Evolutionary conservation across 2,888 invertebrate genomes (phyloP).

Genomic region (Leptarthrus brevirostris): DNA sequence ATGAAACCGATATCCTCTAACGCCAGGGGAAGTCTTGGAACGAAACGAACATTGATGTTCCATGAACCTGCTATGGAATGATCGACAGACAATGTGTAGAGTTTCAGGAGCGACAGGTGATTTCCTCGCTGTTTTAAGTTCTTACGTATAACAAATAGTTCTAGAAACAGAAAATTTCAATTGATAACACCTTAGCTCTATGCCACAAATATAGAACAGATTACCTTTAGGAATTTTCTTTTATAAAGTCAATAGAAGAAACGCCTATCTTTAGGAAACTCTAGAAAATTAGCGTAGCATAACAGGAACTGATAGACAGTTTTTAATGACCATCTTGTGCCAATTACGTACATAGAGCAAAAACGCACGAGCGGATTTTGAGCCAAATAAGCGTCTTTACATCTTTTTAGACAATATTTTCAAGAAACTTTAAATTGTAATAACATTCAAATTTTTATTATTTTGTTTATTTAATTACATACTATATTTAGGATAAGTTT

Average conservation of each 20-base stretch:
- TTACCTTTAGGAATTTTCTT: not conserved
- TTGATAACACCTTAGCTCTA: not conserved
- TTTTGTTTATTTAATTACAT: too few relatives aligned
- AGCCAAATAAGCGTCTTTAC: not conserved
- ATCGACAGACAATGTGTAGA: slow-evolving; percentile 3
- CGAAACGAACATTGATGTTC: slow-evolving; percentile 63
- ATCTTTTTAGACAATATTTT: too few relatives aligned
- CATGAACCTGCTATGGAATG: slow-evolving; percentile 3
- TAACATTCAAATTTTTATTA: too few relatives aligned
- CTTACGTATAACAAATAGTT: not conserved
- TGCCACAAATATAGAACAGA: not conserved
- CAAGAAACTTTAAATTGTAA: too few relatives aligned
- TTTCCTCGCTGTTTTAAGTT: slow-evolving; percentile 18
- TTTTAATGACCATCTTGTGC: slow-evolving; percentile 44
- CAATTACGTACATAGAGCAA: slow-evolving; percentile 29
- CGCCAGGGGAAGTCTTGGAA: slow-evolving; percentile 67
- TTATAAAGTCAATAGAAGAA: slow-evolving; percentile 10
- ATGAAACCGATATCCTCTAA: slow-evolving; percentile 96
- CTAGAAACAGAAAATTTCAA: slow-evolving; percentile 6
- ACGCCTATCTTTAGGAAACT: slow-evolving; percentile 16
- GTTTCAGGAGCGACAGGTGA: slow-evolving; percentile 2
- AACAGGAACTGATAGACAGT: slow-evolving; percentile 33
- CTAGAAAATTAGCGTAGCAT: slow-evolving; percentile 20
- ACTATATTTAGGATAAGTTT: too few relatives aligned
- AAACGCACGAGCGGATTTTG: slow-evolving; percentile 19